phyloP scores from a whole-genome alignment of 2,113 vertebrate genomes.

The Paramisgurnus dabryanus region DNA sequence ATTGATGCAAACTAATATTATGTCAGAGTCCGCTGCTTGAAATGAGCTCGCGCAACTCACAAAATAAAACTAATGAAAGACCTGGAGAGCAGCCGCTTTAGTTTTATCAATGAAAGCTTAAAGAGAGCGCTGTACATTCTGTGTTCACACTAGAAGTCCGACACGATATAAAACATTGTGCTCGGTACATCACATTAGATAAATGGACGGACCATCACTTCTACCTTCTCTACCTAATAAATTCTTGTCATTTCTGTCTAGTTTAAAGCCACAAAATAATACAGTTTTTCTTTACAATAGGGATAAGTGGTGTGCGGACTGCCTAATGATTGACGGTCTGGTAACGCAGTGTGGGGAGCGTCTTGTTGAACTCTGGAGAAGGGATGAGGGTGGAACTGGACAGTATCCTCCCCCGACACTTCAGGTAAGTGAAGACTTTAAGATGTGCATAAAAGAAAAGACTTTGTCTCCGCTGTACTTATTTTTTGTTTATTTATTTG shows the following conservation, averaged over 20 bases:
- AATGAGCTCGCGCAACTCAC: too few species aligned
- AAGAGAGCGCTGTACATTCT: too few species aligned
- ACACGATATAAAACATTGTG: too few species aligned
- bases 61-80: too few species aligned
- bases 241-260: not conserved
- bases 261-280: not conserved
- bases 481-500: not conserved
- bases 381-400: conserved; percentile 90
- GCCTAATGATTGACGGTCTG: conserved; percentile 92
- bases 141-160: too few species aligned
- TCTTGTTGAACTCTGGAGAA: conserved; percentile 82
- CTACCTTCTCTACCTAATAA: not conserved
- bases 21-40: too few species aligned
- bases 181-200: too few species aligned
- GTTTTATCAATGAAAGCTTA: too few species aligned
- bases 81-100: too few species aligned
- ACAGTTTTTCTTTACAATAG: conserved; percentile 65
- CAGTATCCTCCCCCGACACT: conserved; percentile 89
- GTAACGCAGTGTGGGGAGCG: conserved; percentile 83
- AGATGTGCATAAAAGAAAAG: not conserved
- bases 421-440: conserved; percentile 75
- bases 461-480: not conserved
- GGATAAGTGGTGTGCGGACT: conserved; percentile 88
- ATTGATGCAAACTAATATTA: too few species aligned
- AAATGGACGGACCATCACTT: not conserved